A percentile compares a stretch with the other conserved stretches of the same genome.
Evolutionary conservation across 2,113 vertebrate genomes (phyloP).

Genomic region (Stictonetta naevosa): DNA sequence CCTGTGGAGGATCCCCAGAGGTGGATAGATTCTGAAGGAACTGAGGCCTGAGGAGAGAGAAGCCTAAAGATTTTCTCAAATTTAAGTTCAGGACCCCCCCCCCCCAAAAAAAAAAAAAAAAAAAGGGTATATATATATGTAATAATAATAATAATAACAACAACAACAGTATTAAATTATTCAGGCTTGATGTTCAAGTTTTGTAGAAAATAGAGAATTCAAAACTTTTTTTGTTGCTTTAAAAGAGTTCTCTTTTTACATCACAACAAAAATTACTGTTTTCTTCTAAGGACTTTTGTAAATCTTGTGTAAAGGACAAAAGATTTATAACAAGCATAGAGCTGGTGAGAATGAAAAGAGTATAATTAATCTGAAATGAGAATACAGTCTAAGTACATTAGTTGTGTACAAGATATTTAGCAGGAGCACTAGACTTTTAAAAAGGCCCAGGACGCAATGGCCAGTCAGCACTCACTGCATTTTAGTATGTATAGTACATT

Average conservation of each 20-base stretch:
- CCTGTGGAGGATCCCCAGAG: fast-evolving
- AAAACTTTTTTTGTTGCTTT: neutral
- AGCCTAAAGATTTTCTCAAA: neutral
- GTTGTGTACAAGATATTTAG: neutral
- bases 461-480: neutral
- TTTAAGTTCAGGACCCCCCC: fast-evolving
- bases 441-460: neutral
- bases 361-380: neutral
- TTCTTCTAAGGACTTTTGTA: neutral
- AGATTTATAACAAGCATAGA: neutral
- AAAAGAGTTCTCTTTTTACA: neutral
- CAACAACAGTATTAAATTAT: neutral
- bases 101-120: too few species aligned
- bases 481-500: neutral
- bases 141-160: neutral
- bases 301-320: neutral
- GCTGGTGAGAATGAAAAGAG: neutral
- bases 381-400: neutral
- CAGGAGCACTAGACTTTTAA: neutral
- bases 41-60: neutral
- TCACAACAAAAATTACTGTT: neutral
- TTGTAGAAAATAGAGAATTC: neutral
- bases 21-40: neutral
- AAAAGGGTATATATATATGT: neutral
- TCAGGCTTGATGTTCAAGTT: neutral